Evolutionary conservation across 2,113 vertebrate genomes (phyloP).

Genomic region (Chinchilla lanigera): DNA sequence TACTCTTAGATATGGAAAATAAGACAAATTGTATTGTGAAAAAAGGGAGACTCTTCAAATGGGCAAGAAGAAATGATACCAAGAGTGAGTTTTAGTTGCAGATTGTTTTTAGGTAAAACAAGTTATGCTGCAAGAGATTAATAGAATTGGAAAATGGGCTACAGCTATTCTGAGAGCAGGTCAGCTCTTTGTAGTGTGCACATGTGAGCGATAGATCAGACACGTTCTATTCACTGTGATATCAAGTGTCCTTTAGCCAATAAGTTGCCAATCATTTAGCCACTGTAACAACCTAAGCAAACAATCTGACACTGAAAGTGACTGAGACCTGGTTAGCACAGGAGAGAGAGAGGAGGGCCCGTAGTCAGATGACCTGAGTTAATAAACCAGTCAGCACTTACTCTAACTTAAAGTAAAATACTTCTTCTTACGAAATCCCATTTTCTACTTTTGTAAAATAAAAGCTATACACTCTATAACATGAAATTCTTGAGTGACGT

Average conservation of each 20-base stretch:
- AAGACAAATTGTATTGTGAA: conserved; percentile 15
- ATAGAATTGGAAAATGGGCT: neutral
- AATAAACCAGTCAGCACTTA: neutral
- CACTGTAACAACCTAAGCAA: neutral
- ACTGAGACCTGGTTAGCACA: neutral
- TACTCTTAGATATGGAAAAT: conserved; percentile 42
- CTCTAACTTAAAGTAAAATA: neutral
- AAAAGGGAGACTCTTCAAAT: conserved; percentile 1
- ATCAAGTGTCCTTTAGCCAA: neutral
- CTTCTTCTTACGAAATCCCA: neutral
- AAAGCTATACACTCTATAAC: neutral
- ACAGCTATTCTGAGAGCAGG: neutral
- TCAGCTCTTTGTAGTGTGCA: neutral
- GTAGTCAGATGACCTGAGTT: neutral
- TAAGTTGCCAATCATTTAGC: conserved; percentile 37
- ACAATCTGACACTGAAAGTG: conserved; percentile 18
- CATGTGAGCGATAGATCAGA: neutral
- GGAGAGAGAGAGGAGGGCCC: neutral
- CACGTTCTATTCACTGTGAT: conserved; percentile 10
- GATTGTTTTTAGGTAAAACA: conserved; percentile 36
- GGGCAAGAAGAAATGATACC: neutral
- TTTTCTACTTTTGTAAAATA: conserved; percentile 27
- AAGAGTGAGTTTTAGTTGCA: conserved; percentile 25
- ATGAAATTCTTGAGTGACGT: neutral
- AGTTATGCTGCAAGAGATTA: neutral